Base-by-base conservation (phyloP, 1,140 invertebrate species). In the Cydia fagiglandana region DNA sequence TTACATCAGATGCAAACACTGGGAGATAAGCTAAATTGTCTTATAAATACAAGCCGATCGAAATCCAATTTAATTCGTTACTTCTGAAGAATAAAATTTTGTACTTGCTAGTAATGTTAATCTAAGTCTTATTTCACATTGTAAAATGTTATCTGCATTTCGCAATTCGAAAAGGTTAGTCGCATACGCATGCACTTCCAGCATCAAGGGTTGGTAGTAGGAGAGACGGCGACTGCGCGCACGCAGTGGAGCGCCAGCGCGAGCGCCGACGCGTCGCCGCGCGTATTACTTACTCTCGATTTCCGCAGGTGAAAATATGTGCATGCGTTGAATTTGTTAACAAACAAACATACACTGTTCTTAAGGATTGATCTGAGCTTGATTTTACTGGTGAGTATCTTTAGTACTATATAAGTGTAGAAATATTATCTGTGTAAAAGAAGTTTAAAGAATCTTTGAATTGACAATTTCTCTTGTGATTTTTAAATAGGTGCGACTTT, bases 211-310 rank as follows among this genome's bases (percentile, higher is more conserved):
- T 61, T 61, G 56, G 56, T 61, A 61, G 56, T 24, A 61, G 56
- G 66, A 34, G 66, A 13, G 15, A 13, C 64, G 34, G 66, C 28
- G 38, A 20, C 5, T 13, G 38, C 66, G 66, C 66, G 66, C 15
- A 38, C 66, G 66, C 66, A 70, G 66, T 70, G 38, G 15, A 20
- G 66, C 66, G 66, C 66, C n/a, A 70, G 66, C 66, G 66, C 66
- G 66, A 17, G 30, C 30, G 66, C 66, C 66, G 38, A 68, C 64
- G 64, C 64, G 66, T 38, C 66, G 66, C 30, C 24, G 30, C 45
- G n/a, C 50, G 50, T 30, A 10, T 20, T n/a, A 30, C 28, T 34
- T 34, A 4, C 20, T 66, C 13, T 34, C 66, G 10, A 34, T 70
- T n/a, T 61, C 56, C 34, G 38, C 45, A 47, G 45, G 66, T 70